A percentile compares a stretch with the other conserved stretches of the same genome.
These are phyloP conservation scores for Lasioglossum lativentre DNA, from an alignment of 2,888 invertebrate species.

Conservation along the genomic window DNA sequence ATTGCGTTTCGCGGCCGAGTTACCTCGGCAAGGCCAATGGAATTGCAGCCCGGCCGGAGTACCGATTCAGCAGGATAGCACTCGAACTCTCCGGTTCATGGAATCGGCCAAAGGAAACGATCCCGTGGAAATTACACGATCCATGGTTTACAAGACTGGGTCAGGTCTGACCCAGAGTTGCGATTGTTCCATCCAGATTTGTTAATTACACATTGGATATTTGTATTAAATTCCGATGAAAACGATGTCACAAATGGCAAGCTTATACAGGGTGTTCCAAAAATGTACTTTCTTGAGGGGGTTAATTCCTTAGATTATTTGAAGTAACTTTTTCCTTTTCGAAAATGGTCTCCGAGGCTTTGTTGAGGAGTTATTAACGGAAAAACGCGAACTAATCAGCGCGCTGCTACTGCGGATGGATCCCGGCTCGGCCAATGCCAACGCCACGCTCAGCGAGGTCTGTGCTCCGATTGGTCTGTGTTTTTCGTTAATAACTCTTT, in stretches of 20 bases:
- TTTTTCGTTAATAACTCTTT: no score
- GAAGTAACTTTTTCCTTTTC: no score
- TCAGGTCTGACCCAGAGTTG: not conserved
- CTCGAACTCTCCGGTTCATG: not conserved
- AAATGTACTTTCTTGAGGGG: no score
- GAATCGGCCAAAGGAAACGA: conserved; percentile 1
- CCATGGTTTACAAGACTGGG: not conserved
- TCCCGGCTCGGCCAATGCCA: no score
- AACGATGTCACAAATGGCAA: not conserved
- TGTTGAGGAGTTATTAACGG: no score
- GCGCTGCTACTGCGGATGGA: no score
- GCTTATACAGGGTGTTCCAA: not conserved
- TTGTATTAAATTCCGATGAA: not conserved
- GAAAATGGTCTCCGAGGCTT: no score
- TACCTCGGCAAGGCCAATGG: conserved; percentile 5
- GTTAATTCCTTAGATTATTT: no score
- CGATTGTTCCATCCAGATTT: not conserved
- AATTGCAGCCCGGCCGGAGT: conserved; percentile 8
- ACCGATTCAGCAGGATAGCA: not conserved
- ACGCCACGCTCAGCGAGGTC: no score
- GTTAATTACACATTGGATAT: not conserved
- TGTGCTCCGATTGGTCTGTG: no score
- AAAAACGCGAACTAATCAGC: no score
- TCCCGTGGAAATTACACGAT: not conserved
- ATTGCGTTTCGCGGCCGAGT: conserved; percentile 28